phyloP scores from a whole-genome alignment of 1,140 invertebrate species.

The Calephelis nemesis region DNA sequence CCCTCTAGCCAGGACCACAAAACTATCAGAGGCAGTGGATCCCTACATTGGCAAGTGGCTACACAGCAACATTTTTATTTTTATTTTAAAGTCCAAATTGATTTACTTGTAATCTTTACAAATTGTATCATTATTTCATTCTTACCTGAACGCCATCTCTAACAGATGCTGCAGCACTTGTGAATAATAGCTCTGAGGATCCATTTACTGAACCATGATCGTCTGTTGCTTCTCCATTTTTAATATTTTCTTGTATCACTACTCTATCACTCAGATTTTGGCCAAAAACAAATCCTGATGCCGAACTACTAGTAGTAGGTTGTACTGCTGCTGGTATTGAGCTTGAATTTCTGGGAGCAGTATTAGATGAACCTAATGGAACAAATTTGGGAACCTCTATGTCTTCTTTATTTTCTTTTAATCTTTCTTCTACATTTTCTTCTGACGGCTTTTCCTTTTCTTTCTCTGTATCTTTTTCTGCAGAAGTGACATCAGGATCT shows the following conservation, averaged over 20 bases:
- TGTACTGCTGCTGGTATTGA: conserved; percentile 52
- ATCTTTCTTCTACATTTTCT: conserved; percentile 42
- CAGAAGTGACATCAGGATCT: conserved; percentile 34
- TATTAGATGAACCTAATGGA: conserved; percentile 61
- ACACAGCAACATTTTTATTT: too few species aligned
- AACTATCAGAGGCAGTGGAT: too few species aligned
- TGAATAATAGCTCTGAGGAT: conserved; percentile 81
- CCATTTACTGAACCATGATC: conserved; percentile 79
- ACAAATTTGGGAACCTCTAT: conserved; percentile 71
- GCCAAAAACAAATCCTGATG: conserved; percentile 91
- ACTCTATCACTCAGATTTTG: conserved; percentile 93
- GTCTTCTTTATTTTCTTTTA: conserved; percentile 51
- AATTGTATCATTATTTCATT: not conserved
- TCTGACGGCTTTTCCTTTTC: conserved; percentile 43
- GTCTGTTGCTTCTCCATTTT: conserved; percentile 59
- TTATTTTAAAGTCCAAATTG: not conserved
- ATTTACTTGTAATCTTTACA: not conserved
- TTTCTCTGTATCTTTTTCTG: conserved; percentile 28
- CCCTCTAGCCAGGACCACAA: too few species aligned
- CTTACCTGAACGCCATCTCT: conserved; percentile 67
- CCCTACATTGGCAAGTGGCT: too few species aligned
- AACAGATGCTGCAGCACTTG: conserved; percentile 75
- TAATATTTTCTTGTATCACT: conserved; percentile 67
- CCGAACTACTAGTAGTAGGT: conserved; percentile 50
- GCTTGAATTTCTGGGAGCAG: conserved; percentile 54